These are phyloP conservation scores for Geococcyx californianus DNA, from an alignment of 2,113 vertebrate genomes.

Conservation along the genomic window DNA sequence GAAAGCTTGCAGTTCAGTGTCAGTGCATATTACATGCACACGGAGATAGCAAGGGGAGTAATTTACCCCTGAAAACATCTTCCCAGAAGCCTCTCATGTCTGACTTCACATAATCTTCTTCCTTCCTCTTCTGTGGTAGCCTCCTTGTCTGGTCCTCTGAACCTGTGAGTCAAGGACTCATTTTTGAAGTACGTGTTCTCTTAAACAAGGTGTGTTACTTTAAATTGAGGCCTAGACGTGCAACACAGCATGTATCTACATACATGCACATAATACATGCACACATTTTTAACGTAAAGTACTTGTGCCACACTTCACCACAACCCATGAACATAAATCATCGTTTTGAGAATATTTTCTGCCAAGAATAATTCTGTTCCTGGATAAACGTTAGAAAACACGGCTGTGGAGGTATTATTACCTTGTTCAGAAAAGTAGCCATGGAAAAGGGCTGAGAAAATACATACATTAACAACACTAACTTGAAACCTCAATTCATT, in stretches of 20 bases:
- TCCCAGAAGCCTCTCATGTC: background rate
- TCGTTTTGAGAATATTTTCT: background rate
- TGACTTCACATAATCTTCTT: background rate
- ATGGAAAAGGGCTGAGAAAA: background rate
- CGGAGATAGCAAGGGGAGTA: background rate
- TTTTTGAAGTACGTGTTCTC: background rate
- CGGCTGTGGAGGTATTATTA: accelerated
- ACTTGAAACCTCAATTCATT: background rate
- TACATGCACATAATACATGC: background rate
- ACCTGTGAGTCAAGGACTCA: background rate
- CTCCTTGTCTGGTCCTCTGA: background rate
- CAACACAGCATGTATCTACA: background rate
- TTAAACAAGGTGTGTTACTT: background rate
- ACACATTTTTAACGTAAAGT: background rate
- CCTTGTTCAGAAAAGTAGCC: background rate
- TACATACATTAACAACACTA: accelerated
- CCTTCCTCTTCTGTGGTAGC: background rate
- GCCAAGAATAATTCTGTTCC: background rate
- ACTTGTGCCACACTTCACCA: background rate
- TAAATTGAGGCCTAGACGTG: background rate
- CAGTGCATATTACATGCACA: background rate
- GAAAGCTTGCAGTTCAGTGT: background rate
- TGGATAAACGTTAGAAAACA: background rate
- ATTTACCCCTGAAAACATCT: background rate
- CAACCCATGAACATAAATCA: background rate